Evolutionary conservation across 2,113 vertebrate species (phyloP).

Genomic region (Cisticola juncidis): DNA sequence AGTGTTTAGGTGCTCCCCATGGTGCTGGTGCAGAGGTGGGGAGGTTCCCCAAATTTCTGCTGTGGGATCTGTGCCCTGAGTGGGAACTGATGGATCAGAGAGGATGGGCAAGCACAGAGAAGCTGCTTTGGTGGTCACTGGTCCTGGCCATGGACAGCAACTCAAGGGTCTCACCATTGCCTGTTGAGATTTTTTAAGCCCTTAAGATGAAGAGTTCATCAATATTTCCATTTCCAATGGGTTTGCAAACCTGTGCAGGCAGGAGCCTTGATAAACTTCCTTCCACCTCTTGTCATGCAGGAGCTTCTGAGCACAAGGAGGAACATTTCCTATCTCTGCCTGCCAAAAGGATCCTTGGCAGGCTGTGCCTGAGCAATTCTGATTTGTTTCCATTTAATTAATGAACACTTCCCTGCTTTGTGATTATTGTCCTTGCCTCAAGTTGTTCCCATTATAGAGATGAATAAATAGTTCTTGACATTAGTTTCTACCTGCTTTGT

Average conservation of each 20-base stretch:
- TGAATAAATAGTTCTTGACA: slow-evolving; percentile 38
- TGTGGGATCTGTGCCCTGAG: rapidly evolving
- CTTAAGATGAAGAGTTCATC: background rate
- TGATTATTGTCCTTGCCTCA: slow-evolving; percentile 46
- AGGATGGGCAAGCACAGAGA: background rate
- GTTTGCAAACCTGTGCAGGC: background rate
- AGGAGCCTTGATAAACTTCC: background rate
- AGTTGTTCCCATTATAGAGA: slow-evolving; percentile 41
- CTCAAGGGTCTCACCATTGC: background rate
- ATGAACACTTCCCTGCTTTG: slow-evolving; percentile 22
- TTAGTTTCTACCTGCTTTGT: slow-evolving; percentile 3
- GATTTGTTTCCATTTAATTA: slow-evolving; percentile 51
- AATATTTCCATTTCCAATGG: background rate
- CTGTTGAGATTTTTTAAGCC: background rate
- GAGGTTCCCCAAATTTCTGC: rapidly evolving
- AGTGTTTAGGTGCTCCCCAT: rapidly evolving
- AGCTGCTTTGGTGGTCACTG: background rate
- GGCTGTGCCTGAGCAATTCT: background rate
- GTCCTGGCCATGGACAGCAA: background rate
- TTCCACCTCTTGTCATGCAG: background rate
- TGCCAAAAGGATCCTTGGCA: slow-evolving; percentile 45
- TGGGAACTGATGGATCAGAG: background rate
- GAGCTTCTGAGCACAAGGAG: background rate
- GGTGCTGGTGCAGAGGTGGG: background rate
- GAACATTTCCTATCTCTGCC: background rate